Evolutionary conservation across 2,113 vertebrate species (phyloP), one percentile per base, ranked within the genome.

Genomic region (Urocitellus parryii): DNA sequence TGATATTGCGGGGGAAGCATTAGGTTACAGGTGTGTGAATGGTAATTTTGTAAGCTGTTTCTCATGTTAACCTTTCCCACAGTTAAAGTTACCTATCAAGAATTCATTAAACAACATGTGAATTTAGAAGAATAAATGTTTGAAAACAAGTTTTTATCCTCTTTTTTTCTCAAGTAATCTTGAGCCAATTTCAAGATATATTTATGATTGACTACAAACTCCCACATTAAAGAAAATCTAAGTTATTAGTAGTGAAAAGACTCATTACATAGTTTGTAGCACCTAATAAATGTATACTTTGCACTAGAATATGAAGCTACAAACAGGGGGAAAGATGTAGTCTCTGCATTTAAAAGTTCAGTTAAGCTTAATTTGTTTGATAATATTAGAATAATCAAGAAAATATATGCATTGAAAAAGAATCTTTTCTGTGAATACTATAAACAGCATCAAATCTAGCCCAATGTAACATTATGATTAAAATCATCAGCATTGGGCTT

Each of bases 11-110:
- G 1, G 9, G 45, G 27, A 91, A 90, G 18, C 27, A 42, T 29
- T 37, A 29, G 14, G 74, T 91, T 83, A 20, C 13, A 86, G 2
- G 2, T 4, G 17, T 61, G 9, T 58, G 39, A 82, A 14, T 34
- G 17, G 4, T 68, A 67, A 73, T 84, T 58, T 88, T 11, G 82
- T 6, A 93, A 86, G 2, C 4, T 1, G 8, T 74, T 77, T 1
- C 14, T 79, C 34, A 87, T 67, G 82, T 77, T 53, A 92, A 74
- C 48, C 45, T 79, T 84, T 95, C 22, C 1, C 16, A 70, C 12
- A 58, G 39, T 20, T 81, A 95, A 76, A 94, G 42, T 89, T 92
- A 96, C 58, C 58, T 67, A 87, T 39, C 10, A 97, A 91, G 11
- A 77, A 72, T 72, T 48, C 3, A 73, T 87, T 74, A 87, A 88